phyloP scores from a whole-genome alignment of 2,797 vertebrate species.

The Coregonus ussuriensis region DNA sequence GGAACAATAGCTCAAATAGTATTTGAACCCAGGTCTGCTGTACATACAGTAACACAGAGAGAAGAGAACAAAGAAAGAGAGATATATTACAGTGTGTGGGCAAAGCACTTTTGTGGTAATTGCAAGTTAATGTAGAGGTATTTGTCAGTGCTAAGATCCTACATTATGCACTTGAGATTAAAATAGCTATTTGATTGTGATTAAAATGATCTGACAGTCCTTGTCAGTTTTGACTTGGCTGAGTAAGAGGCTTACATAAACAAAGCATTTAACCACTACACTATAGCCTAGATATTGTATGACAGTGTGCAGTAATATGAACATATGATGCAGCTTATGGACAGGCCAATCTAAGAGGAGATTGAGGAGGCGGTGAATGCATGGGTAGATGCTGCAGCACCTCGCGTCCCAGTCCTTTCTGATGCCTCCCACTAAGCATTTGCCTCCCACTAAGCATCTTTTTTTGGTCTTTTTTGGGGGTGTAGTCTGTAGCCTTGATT shows the following conservation, averaged over 20 bases:
- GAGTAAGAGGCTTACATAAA: background rate
- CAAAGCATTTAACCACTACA: background rate
- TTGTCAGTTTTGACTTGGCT: background rate
- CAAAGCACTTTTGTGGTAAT: background rate
- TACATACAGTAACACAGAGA: background rate
- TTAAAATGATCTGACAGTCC: background rate
- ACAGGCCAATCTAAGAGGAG: conserved; percentile 24
- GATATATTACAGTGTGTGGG: background rate
- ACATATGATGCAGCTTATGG: conserved; percentile 22
- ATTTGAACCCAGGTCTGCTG: background rate
- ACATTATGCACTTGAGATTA: too few species aligned
- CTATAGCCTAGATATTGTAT: background rate
- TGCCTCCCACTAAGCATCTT: conserved; percentile 22
- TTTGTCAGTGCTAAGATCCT: background rate
- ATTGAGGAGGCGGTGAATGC: conserved; percentile 27
- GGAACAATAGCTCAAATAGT: too few species aligned
- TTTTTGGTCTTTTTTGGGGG: conserved; percentile 7
- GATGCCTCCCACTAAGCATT: conserved; percentile 51
- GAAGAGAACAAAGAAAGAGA: background rate
- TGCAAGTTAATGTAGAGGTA: background rate
- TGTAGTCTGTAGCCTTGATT: too few species aligned
- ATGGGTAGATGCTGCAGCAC: conserved; percentile 5
- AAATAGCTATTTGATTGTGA: background rate
- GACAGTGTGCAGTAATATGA: background rate
- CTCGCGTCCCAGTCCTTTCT: conserved; percentile 50